Percentiles rank a stretch among this genome's conserved stretches.
Conservation (phyloP, 2,888 invertebrate species). For the Homarus gammarus region DNA sequence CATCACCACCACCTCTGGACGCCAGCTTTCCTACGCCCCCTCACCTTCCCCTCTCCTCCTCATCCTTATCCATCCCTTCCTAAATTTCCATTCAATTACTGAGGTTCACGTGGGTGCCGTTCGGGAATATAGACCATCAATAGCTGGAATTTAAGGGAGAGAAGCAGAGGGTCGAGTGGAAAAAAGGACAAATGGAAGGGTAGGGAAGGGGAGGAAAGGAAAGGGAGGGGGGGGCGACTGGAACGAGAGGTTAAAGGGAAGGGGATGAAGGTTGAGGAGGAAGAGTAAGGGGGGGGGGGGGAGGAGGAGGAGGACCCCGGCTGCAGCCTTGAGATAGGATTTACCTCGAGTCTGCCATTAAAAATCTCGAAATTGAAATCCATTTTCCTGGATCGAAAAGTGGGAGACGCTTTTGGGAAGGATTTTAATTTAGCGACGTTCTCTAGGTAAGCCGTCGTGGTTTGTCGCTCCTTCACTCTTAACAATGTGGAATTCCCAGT, state of each 20-base stretch:
- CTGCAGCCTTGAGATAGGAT: conserved; percentile 38
- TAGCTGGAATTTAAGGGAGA: neutral
- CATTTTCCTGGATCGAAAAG: conserved; percentile 19
- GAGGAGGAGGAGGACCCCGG: neutral
- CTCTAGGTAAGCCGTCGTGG: neutral
- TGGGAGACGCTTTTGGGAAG: neutral
- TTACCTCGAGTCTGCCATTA: conserved; percentile 38
- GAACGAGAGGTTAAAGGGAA: neutral
- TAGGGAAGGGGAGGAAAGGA: neutral
- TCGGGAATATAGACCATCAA: neutral
- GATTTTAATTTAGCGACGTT: neutral
- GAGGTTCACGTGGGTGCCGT: neutral
- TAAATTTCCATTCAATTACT: neutral
- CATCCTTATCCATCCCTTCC: neutral
- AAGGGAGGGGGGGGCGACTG: neutral
- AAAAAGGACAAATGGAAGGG: neutral
- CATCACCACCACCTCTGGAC: neutral
- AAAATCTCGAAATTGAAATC: conserved; percentile 43
- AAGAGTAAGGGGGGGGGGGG: neutral
- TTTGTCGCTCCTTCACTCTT: neutral
- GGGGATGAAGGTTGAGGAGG: neutral
- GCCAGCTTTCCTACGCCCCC: neutral
- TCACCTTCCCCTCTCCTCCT: neutral
- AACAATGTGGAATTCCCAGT: neutral
- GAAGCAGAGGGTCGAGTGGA: neutral